Conservation (phyloP, 2,888 invertebrate species). For the Drosophila lacicola region DNA sequence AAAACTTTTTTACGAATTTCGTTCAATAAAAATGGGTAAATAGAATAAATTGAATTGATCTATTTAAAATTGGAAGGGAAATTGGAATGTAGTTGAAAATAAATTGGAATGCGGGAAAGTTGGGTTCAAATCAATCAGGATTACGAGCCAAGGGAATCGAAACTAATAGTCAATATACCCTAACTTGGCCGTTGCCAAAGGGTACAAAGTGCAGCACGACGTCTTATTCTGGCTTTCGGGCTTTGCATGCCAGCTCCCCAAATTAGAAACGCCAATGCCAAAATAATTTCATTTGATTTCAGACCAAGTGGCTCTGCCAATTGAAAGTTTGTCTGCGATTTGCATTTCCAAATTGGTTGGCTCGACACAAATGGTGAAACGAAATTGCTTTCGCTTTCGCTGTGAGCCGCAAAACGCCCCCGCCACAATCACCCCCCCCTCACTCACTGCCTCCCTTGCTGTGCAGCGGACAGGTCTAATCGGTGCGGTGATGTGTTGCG, state of each 20-base stretch:
- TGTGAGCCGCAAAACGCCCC: conserved; percentile 8
- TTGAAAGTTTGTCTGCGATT: conserved; percentile 74
- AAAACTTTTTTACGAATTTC: too few species aligned
- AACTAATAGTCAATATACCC: neutral
- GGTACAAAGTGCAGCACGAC: neutral
- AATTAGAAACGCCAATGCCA: conserved; percentile 49
- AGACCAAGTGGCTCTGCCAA: conserved; percentile 55
- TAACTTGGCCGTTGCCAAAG: neutral
- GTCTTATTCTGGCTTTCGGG: conserved; percentile 3
- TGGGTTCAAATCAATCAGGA: too few species aligned
- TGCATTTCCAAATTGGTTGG: conserved; percentile 69
- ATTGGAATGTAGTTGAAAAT: too few species aligned
- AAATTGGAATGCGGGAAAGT: too few species aligned
- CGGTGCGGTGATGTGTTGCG: conserved; percentile 6
- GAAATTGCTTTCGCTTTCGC: conserved; percentile 75
- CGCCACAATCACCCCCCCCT: neutral
- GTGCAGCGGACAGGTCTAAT: conserved; percentile 13
- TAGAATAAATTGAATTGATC: too few species aligned
- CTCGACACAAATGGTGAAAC: conserved; percentile 49
- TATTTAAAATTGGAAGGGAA: too few species aligned
- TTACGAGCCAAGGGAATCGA: too few species aligned
- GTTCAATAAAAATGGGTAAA: too few species aligned
- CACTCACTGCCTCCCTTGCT: neutral
- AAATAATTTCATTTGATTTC: conserved; percentile 51
- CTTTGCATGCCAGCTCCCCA: conserved; percentile 26